phyloP scores from a whole-genome alignment of 2,888 invertebrate species.

The Notodonta dromedarius region DNA sequence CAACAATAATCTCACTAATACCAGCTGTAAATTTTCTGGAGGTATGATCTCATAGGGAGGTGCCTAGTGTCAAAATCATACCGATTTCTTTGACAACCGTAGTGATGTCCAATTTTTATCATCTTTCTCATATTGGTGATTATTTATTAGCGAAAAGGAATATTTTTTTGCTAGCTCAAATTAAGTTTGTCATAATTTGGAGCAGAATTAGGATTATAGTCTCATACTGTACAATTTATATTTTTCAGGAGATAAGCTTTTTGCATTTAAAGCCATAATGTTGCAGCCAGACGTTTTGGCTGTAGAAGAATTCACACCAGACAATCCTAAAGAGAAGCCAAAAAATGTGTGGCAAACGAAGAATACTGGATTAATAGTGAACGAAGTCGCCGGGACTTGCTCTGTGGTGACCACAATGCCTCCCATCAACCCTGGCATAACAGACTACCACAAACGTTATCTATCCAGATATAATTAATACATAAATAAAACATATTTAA shows the following conservation, averaged over 20 bases:
- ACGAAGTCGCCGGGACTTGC: conserved; percentile 64
- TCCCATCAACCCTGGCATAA: conserved; percentile 42
- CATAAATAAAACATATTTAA: conserved; percentile 14
- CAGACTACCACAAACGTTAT: conserved; percentile 54
- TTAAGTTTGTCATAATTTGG: too few species aligned
- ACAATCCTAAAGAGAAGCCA: conserved; percentile 30
- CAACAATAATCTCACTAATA: too few species aligned
- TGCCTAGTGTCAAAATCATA: too few species aligned
- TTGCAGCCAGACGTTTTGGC: conserved; percentile 45
- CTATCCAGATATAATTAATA: conserved; percentile 25
- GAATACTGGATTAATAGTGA: conserved; percentile 47
- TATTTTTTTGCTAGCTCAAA: too few species aligned
- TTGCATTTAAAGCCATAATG: conserved; percentile 56
- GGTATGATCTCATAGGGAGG: too few species aligned
- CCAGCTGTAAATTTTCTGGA: too few species aligned
- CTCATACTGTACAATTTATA: neutral
- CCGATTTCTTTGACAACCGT: too few species aligned
- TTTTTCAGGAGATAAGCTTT: conserved; percentile 57
- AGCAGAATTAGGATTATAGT: too few species aligned
- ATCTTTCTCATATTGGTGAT: too few species aligned
- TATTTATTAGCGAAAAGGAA: too few species aligned
- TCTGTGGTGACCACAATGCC: conserved; percentile 53
- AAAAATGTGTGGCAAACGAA: conserved; percentile 46
- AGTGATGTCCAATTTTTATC: too few species aligned
- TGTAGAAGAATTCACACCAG: conserved; percentile 56